Base-by-base conservation (phyloP, 1,140 invertebrate species). In the Littorina saxatilis region DNA sequence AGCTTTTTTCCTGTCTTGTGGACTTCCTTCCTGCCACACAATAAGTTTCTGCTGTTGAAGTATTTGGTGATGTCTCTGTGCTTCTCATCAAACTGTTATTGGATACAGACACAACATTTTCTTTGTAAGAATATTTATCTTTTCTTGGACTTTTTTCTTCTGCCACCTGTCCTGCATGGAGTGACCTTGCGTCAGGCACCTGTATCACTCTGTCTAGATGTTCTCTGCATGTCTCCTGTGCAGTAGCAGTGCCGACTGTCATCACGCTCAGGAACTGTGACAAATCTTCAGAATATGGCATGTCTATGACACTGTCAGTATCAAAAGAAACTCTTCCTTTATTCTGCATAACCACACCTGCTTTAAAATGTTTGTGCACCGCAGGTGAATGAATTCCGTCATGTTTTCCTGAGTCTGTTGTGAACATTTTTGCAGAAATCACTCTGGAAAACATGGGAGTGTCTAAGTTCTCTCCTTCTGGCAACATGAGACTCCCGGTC, bases 241-340 rank as follows among this genome's bases (percentile, higher is more conserved):
- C 27, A 68, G 43, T 50, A 1, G 0, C 50, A 5, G 32, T 11
- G 17, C 43, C 37, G 5, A 20, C 15, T 27, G 35, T 58, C 35
- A 63, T 63, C 27, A 37, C 35, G 35, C 66, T 17, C 23, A 78
- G 37, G 55, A 78, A 78, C 35, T 63, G 55, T 43, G 76, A 78
- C 35, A 78, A 23, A 27, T 78, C 58, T 43, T 78, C 76, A 0
- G 76, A 78, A 39, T 78, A 1, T 13, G 76, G 76, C 76, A 78
- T 63, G 37, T 20, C 5, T 17, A 32, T 40, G 17, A 50, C 11
- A 27, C 13, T 20, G 4, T 76, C 74, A 9, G 32, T 2, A 3
- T 39, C 55, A 20, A 17, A 32, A 43, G 32, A 17, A n/a, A 29
- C 20, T 4, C 2, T 3, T 3, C n/a, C 29, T n/a, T 23, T 15